Conservation (phyloP, 2,888 invertebrate genomes). For the Caenorhabditis macrosperma region DNA sequence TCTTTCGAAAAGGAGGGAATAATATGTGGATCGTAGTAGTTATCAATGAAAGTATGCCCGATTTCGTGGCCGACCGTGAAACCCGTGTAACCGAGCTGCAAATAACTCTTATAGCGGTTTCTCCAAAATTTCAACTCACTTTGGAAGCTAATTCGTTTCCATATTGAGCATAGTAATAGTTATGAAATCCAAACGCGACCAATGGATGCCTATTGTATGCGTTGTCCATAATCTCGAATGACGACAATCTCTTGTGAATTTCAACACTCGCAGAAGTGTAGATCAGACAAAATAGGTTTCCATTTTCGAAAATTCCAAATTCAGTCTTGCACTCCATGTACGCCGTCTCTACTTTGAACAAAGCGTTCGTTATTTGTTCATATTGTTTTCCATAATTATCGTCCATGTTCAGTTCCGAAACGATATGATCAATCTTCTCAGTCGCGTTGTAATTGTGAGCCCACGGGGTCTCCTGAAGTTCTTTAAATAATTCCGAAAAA, state of each 20-base stretch:
- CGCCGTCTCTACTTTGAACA: not conserved
- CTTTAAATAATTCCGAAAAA: not conserved
- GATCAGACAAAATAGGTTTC: not conserved
- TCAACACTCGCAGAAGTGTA: not conserved
- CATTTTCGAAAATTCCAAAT: not conserved
- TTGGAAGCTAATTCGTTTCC: not conserved
- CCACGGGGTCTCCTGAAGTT: not conserved
- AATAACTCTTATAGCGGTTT: not conserved
- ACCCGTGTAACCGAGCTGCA: conserved; percentile 1
- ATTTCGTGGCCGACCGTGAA: conserved; percentile 1
- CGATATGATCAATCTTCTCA: not conserved
- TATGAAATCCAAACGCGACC: not conserved
- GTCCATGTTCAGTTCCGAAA: not conserved
- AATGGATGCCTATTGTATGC: not conserved
- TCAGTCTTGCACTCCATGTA: not conserved
- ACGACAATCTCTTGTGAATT: not conserved
- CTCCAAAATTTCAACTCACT: not conserved
- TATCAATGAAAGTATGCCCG: not conserved
- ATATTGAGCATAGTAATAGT: conserved; percentile 1
- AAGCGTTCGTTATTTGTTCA: not conserved
- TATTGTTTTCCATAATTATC: not conserved
- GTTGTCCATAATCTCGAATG: not conserved
- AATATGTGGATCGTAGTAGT: not conserved
- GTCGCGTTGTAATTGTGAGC: not conserved
- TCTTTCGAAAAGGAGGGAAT: not conserved